phyloP scores from a whole-genome alignment of 2,113 vertebrate genomes.

The Varanus salvator region DNA sequence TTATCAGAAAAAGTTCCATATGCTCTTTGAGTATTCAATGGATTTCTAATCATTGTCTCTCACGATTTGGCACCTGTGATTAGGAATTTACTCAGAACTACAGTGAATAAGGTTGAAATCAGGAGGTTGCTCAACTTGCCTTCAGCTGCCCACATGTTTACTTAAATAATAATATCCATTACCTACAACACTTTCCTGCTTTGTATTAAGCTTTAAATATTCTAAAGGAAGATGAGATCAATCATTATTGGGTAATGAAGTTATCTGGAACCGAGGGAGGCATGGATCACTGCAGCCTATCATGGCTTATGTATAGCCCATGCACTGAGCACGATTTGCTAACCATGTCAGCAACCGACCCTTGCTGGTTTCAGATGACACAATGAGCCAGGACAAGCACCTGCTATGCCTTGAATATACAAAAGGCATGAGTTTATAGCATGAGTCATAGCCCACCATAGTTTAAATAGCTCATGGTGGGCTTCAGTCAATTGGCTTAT shows the following conservation, averaged over 20 bases:
- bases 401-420: no score
- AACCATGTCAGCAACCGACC: no score
- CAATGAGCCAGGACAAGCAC: no score
- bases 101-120: background rate
- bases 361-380: no score
- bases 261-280: background rate
- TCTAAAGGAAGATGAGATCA: background rate
- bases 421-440: no score
- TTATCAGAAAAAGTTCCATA: background rate
- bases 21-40: background rate
- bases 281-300: no score
- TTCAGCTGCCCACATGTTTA: background rate
- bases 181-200: no score
- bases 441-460: no score
- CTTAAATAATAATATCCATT: background rate
- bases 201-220: background rate
- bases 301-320: no score
- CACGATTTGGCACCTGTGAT: background rate
- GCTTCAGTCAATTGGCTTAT: no score
- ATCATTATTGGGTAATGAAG: background rate
- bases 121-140: background rate
- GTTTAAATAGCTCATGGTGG: no score
- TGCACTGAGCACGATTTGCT: no score
- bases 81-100: background rate
- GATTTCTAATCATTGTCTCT: background rate